These are phyloP conservation scores for Pseudotriccus pelzelni DNA, from an alignment of 2,797 vertebrate genomes.

Conservation along the genomic window DNA sequence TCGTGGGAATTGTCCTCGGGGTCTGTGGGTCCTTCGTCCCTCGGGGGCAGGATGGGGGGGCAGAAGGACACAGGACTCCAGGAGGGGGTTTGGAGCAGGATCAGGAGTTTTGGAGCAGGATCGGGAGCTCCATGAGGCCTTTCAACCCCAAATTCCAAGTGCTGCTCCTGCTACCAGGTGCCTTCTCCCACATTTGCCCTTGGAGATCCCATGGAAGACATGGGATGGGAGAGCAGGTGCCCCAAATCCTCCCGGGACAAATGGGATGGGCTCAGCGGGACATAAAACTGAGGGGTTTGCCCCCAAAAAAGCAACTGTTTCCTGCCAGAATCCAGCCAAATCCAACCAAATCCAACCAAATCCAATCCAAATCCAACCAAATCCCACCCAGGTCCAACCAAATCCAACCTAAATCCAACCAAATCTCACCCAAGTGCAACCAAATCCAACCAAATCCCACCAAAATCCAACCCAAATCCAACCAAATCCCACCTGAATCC, in stretches of 20 bases:
- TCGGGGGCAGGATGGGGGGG: not conserved
- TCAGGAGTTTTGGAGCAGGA: not conserved
- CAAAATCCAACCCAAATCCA: too few species aligned
- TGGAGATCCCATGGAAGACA: fast-evolving
- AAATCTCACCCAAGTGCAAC: not conserved
- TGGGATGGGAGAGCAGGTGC: fast-evolving
- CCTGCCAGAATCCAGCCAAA: not conserved
- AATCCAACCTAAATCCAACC: not conserved
- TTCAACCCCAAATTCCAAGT: not conserved
- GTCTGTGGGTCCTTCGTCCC: not conserved
- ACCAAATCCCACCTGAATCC: too few species aligned
- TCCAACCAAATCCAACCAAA: not conserved
- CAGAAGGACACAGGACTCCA: fast-evolving
- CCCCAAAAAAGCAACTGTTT: fast-evolving
- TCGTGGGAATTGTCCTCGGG: fast-evolving
- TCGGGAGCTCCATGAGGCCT: fast-evolving
- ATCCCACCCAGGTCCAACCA: not conserved
- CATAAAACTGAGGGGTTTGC: fast-evolving
- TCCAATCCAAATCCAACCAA: not conserved
- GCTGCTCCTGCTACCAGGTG: not conserved
- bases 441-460: too few species aligned
- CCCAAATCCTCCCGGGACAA: fast-evolving
- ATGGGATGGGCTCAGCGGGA: fast-evolving
- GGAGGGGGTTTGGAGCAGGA: too few species aligned
- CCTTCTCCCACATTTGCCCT: not conserved